Conservation (phyloP, 2,113 vertebrate species). For the Pongo pygmaeus region DNA sequence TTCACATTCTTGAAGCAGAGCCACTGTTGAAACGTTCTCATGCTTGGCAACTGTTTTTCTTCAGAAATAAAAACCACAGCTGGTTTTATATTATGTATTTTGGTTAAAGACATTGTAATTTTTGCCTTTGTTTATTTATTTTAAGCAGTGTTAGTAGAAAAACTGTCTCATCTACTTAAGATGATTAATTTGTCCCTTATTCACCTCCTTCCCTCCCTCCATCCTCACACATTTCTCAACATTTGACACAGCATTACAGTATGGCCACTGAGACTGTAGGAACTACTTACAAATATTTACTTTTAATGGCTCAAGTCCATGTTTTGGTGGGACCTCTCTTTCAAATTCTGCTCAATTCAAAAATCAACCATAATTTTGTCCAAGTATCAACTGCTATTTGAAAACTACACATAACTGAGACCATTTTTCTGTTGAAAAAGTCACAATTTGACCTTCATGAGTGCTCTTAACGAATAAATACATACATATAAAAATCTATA, state of each 20-base stretch:
- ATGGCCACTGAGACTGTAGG: background rate
- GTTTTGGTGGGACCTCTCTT: background rate
- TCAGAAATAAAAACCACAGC: slow-evolving; percentile 36
- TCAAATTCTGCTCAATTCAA: slow-evolving; percentile 3
- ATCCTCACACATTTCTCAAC: background rate
- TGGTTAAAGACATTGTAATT: slow-evolving; percentile 17
- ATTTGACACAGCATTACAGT: background rate
- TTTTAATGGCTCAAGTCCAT: background rate
- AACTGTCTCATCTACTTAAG: slow-evolving; percentile 38
- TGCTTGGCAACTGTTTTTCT: background rate
- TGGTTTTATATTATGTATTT: slow-evolving; percentile 21
- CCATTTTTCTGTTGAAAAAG: background rate
- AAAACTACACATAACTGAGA: background rate
- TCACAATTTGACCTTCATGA: background rate
- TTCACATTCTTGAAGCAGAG: background rate
- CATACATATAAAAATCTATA: background rate
- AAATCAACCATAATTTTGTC: background rate
- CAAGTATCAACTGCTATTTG: background rate
- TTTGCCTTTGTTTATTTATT: slow-evolving; percentile 31
- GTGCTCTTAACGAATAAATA: background rate
- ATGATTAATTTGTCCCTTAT: background rate
- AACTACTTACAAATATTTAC: background rate
- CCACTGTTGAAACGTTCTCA: background rate
- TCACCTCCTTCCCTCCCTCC: background rate
- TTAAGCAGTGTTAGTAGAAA: slow-evolving; percentile 41